Conservation (phyloP, 2,888 invertebrate genomes). For the Chymomyza amoena region DNA sequence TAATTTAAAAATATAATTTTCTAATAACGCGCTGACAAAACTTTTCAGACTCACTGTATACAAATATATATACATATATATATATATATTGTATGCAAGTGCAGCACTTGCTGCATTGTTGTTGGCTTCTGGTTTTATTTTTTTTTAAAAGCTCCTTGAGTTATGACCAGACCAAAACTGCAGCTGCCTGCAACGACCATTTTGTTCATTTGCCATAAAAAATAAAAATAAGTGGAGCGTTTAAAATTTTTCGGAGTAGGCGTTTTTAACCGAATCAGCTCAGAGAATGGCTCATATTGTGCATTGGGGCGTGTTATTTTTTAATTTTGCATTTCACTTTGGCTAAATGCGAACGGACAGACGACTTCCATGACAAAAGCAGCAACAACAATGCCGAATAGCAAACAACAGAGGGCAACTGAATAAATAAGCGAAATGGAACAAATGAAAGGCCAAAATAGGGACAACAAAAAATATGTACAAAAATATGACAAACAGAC, state of each 20-base stretch:
- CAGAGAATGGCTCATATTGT: constrained; percentile 21
- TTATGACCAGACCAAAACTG: background rate
- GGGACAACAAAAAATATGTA: constrained; percentile 36
- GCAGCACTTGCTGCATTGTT: background rate
- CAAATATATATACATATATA: too few species aligned
- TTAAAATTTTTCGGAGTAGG: background rate
- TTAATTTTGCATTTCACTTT: constrained; percentile 54
- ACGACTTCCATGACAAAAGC: background rate
- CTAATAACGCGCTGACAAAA: too few species aligned
- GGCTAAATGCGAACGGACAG: constrained; percentile 9
- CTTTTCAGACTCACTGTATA: constrained; percentile 5
- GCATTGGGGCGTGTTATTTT: constrained; percentile 48
- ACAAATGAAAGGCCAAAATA: background rate
- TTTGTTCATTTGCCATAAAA: background rate
- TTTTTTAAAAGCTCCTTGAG: background rate
- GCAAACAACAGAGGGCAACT: constrained; percentile 53
- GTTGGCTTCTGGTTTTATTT: background rate
- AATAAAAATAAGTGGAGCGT: background rate
- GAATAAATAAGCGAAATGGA: constrained; percentile 56
- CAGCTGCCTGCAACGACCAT: background rate
- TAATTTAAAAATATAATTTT: too few species aligned
- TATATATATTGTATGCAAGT: too few species aligned
- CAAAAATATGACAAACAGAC: background rate
- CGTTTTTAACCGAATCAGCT: background rate
- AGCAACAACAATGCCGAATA: constrained; percentile 16